phyloP scores from a whole-genome alignment of 2,113 vertebrate genomes.

The Parus major region DNA sequence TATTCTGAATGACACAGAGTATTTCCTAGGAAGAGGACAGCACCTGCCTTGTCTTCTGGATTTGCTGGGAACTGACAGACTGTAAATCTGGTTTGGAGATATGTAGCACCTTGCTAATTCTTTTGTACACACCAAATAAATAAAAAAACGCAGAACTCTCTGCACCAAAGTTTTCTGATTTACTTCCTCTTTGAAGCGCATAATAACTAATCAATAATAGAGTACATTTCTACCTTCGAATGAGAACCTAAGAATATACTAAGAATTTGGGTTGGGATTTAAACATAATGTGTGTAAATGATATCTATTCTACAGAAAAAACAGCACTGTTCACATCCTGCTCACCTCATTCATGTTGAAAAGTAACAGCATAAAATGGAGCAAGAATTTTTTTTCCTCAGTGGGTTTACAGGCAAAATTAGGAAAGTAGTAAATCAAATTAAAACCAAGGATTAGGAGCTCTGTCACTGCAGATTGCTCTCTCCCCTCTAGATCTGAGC shows the following conservation, averaged over 20 bases:
- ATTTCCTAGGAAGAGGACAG: background rate
- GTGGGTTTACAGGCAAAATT: background rate
- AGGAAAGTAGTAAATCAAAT: background rate
- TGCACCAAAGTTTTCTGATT: background rate
- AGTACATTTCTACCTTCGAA: background rate
- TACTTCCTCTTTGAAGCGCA: background rate
- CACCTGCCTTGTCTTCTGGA: background rate
- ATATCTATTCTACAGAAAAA: background rate
- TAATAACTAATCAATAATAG: background rate
- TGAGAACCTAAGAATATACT: background rate
- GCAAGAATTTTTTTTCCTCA: background rate
- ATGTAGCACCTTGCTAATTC: background rate
- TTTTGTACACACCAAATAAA: background rate
- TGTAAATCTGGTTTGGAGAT: background rate
- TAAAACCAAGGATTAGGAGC: background rate
- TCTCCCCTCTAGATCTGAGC: background rate
- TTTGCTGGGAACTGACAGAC: background rate
- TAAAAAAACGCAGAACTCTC: background rate
- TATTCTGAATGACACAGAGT: background rate
- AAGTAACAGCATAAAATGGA: background rate
- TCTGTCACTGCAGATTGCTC: background rate
- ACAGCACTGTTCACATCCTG: background rate
- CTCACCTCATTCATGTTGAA: background rate
- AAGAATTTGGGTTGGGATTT: background rate
- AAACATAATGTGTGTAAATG: background rate